Evolutionary conservation across 92 coral and sea anemone species (phyloP), one percentile per base, ranked within the genome.

Genomic region (Zoanthus solanderi): DNA sequence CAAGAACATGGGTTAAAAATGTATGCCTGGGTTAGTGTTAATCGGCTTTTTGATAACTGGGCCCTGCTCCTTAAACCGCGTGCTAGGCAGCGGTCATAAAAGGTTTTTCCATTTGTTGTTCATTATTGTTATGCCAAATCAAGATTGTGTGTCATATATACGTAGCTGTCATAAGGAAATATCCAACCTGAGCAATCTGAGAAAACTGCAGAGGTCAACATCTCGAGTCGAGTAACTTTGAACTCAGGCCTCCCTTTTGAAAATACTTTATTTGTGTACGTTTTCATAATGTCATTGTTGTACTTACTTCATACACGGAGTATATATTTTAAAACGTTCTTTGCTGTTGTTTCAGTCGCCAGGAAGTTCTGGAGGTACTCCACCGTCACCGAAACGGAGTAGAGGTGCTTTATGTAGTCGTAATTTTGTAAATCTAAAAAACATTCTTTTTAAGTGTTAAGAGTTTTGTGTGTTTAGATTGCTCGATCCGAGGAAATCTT

Each of bases 321-420:
- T 63, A 63, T 63, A 16, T n/a, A n/a, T 63, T 6, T 63, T n/a
- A 16, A 0, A 14, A 58, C 10, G 15, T 11, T 10, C 28, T 1
- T 15, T 63, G 28, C n/a, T 63, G 9, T 15, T 23, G 18, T 23
- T 65, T 5, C 47, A 81, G 85, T 32, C 58, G 7, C 29, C 32
- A 63, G 63, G 15, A 61, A 18, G 32, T 5, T 57, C 76, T 9
- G 44, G 83, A 48, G 71, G 32, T 17, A 84, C 83, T 4, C 83
- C 90, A 9, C 97, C 92, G 7, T 95, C 97, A 47, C 31, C 68
- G 42, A 94, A 94, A 58, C 93, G 89, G 48, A 84, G 87, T 50
- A 89, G 89, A 92, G 95, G 97, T 90, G 67, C 37, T 9, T 9
- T 30, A 3, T 34, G 42, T 34, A 34, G 42, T 34, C 42, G 2